phyloP scores from a whole-genome alignment of 2,113 vertebrate species.

The Leptobrachium leishanense region DNA sequence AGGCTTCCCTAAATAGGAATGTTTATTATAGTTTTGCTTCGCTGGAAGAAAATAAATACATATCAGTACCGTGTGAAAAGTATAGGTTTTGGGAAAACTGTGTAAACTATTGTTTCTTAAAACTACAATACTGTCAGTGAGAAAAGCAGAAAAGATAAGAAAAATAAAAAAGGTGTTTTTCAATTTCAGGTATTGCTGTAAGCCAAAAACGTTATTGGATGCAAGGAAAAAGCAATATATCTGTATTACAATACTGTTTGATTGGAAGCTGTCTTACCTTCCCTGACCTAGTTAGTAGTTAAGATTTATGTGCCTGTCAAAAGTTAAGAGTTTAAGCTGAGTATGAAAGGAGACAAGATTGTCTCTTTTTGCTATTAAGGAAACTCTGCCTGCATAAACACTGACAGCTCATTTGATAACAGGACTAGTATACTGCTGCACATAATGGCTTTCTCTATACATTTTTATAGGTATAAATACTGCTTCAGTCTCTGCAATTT shows the following conservation, averaged over 20 bases:
- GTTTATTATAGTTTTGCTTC: no score
- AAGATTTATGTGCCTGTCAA: slow-evolving; percentile 57
- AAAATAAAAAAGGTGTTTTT: slow-evolving; percentile 29
- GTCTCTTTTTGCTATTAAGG: slow-evolving; percentile 47
- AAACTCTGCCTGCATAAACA: slow-evolving; percentile 33
- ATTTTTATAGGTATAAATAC: neutral
- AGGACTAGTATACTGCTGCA: no score
- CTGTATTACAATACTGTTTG: slow-evolving; percentile 47
- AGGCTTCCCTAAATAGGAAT: no score
- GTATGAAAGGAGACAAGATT: slow-evolving; percentile 58
- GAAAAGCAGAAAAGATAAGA: slow-evolving; percentile 31
- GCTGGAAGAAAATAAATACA: no score
- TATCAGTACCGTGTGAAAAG: neutral
- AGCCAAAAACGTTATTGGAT: slow-evolving; percentile 43
- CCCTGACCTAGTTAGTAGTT: slow-evolving; percentile 55
- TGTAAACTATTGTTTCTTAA: neutral
- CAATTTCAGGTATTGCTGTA: slow-evolving; percentile 43
- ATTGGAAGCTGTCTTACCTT: slow-evolving; percentile 53
- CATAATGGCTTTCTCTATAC: neutral
- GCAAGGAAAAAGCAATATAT: slow-evolving; percentile 43
- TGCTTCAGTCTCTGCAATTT: no score
- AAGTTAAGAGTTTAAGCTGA: slow-evolving; percentile 52
- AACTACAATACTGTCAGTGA: neutral
- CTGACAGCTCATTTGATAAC: neutral
- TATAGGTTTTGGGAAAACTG: slow-evolving; percentile 10